Percentiles rank a stretch among this genome's conserved stretches.
Conservation (phyloP, 2,888 invertebrate genomes). For the Caenorhabditis sp. region DNA sequence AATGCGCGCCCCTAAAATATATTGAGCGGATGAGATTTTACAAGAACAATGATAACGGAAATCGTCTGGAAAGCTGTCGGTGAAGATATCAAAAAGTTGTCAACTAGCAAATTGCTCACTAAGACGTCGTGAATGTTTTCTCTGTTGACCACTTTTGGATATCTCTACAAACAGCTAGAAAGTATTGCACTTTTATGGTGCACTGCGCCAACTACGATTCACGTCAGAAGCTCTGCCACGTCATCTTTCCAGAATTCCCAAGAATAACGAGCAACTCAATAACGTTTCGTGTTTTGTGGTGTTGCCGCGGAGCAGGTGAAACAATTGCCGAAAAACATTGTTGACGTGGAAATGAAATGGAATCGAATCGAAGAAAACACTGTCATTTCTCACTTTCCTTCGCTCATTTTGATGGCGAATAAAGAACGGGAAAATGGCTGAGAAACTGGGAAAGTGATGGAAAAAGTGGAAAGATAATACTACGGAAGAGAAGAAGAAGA, state of each 20-base stretch:
- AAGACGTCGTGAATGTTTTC: no score
- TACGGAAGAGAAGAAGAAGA: constrained; percentile 7
- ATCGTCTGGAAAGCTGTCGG: no score
- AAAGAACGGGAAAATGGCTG: background rate
- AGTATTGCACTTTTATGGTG: no score
- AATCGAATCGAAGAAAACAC: constrained; percentile 24
- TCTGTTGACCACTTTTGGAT: no score
- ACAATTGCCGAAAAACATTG: constrained; percentile 19
- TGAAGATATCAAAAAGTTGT: no score
- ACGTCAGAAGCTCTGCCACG: constrained; percentile 7
- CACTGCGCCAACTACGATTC: no score
- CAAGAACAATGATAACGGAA: no score
- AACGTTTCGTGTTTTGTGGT: background rate
- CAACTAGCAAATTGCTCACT: no score
- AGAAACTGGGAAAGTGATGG: constrained; percentile 33
- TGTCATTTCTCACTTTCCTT: constrained; percentile 37
- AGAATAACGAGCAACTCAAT: background rate
- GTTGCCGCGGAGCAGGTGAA: background rate
- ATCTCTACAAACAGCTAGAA: no score
- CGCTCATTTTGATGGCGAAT: constrained; percentile 10
- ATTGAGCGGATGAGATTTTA: no score
- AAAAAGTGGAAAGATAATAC: constrained; percentile 16
- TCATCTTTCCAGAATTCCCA: background rate
- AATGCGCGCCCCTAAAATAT: no score
- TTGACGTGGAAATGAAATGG: background rate